phyloP scores from a whole-genome alignment of 2,113 vertebrate species.

The Lathamus discolor region DNA sequence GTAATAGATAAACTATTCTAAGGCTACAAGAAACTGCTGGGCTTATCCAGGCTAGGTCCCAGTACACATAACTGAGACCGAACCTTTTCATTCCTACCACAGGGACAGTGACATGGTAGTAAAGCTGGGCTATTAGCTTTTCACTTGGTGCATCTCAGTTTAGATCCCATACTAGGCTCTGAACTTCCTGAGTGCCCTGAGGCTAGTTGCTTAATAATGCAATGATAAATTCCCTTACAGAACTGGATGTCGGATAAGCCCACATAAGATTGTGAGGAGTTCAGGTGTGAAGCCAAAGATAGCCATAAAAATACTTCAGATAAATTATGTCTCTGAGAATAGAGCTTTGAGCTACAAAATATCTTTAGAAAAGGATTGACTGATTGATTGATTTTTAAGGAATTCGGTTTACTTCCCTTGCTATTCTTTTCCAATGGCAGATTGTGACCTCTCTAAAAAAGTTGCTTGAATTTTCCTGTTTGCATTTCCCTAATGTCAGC shows the following conservation, averaged over 20 bases:
- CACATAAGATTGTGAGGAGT: not conserved
- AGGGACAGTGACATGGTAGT: not conserved
- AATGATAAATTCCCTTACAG: not conserved
- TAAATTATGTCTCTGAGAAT: not conserved
- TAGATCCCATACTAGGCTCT: not conserved
- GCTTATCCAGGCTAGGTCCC: not conserved
- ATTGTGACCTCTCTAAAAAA: not conserved
- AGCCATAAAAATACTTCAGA: not conserved
- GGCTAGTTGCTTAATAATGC: not conserved
- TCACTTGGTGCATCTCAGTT: not conserved
- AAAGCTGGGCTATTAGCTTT: not conserved
- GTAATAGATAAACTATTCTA: not conserved
- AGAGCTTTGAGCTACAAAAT: not conserved
- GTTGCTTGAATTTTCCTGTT: not conserved
- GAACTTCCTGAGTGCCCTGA: not conserved
- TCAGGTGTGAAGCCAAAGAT: not conserved
- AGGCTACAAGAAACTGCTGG: not conserved
- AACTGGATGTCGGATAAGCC: not conserved
- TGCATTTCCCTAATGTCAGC: not conserved
- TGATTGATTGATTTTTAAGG: not conserved
- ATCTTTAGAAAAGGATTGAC: not conserved
- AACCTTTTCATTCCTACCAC: not conserved
- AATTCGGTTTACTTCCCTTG: not conserved
- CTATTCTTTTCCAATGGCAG: not conserved
- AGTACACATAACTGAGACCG: not conserved